Evolutionary conservation across 2,797 vertebrate species (phyloP), one percentile per base, ranked within the genome.

Genomic region (Glyptemys insculpta): DNA sequence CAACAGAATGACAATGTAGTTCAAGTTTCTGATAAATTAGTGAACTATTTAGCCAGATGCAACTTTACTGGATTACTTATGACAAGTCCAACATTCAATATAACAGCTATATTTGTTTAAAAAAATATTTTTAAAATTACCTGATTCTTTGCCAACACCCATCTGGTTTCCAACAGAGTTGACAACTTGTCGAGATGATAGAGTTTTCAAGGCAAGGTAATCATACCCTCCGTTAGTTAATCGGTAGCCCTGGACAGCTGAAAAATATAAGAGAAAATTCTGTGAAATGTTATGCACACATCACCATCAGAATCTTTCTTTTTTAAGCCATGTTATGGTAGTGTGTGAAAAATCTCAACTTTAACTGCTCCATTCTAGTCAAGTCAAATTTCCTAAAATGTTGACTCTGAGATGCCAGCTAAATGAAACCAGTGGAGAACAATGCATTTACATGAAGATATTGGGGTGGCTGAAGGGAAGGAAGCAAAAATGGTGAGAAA

Each of bases 91-190:
- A 82, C 25, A 0, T 80, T 11, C 41, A 91, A 11, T 1, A 23
- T n/a, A 54, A 84, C 15, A 72, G 6, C 15, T 31, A 3, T 4
- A 6, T 72, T 79, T 57, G 21, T 27, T 86, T 50, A 76, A 4
- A 23, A 79, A 34, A n/a, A 1, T 0, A 10, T 88, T 57, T 78
- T 86, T 56, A 44, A 3, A 93, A 87, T 98, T 97, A 99, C 99
- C 99, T 91, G 99, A 99, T 98, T 99, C 99, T 99, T 99, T 99
- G 74, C 99, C 99, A 82, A 99, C 99, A 90, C 99, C 99, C 98
- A 99, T 99, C 97, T 99, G 99, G 97, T 99, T 99, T 96, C 99
- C 99, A 96, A 99, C 98, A 91, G 99, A 99, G 93, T 95, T 91
- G 81, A 99, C 80, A 49, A 99, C 98, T 94, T 99, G 98, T 93